Evolutionary conservation across 2,113 vertebrate species (phyloP).

Genomic region (Catagonus wagneri): DNA sequence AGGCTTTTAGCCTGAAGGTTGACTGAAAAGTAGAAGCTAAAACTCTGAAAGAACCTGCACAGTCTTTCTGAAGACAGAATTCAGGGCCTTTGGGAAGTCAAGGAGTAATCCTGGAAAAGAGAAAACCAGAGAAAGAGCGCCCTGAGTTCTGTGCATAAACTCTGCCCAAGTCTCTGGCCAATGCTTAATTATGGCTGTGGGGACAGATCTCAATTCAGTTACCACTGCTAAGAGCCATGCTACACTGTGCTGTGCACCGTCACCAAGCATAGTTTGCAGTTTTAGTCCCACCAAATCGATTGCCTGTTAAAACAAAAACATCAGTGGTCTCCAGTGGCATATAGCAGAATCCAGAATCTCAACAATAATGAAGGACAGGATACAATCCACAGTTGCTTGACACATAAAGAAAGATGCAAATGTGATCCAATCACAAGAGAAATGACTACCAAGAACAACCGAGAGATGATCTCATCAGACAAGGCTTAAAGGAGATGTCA

Average conservation of each 20-base stretch:
- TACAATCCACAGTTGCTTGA: background rate
- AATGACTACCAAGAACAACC: background rate
- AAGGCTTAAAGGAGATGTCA: background rate
- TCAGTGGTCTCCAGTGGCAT: background rate
- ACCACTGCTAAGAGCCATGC: background rate
- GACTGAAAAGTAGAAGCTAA: background rate
- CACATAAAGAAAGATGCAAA: background rate
- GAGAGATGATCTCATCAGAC: background rate
- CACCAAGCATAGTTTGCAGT: background rate
- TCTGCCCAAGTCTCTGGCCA: background rate
- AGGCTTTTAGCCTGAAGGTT: background rate
- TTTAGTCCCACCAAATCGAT: background rate
- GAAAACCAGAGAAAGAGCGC: background rate
- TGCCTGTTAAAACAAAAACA: background rate
- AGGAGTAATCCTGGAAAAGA: background rate
- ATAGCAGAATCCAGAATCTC: background rate
- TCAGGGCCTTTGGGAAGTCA: background rate
- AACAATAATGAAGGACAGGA: background rate
- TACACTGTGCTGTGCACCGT: background rate
- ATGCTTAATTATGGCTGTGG: background rate
- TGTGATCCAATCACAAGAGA: background rate
- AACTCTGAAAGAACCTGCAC: background rate
- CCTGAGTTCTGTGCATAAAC: background rate
- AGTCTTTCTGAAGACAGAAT: background rate
- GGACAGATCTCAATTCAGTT: background rate